Conservation (phyloP, 35 echinoderm and acorn worm genomes). For the Lytechinus variegatus region DNA sequence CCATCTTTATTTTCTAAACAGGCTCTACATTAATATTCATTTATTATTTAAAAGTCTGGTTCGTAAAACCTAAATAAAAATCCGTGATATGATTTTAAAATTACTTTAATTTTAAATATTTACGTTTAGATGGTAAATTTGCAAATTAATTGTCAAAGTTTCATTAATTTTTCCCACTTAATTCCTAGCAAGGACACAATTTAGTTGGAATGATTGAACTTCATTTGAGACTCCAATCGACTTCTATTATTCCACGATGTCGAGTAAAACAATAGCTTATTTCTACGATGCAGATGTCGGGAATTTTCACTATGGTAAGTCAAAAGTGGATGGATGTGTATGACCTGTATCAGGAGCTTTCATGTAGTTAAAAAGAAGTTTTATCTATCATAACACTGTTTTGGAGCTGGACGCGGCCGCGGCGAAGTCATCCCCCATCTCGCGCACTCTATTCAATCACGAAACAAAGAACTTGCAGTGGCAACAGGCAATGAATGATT, state of each 20-base stretch:
- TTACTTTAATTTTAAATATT: neutral
- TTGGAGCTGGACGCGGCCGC: neutral
- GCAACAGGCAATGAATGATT: no score
- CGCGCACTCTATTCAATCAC: neutral
- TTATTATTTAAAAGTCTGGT: neutral
- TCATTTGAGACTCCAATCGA: neutral
- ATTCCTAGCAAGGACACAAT: neutral
- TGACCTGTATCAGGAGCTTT: neutral
- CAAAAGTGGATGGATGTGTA: neutral
- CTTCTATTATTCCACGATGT: conserved; percentile 57
- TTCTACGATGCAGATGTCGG: conserved; percentile 99
- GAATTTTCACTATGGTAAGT: conserved; percentile 99
- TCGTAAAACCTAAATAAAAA: neutral
- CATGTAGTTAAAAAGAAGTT: neutral
- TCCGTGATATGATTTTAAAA: neutral
- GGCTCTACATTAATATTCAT: neutral
- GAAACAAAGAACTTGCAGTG: neutral
- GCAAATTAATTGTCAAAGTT: neutral
- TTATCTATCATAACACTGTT: neutral
- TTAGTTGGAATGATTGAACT: neutral
- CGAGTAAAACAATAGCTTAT: conserved; percentile 89
- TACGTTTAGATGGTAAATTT: neutral
- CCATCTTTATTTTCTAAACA: conserved; percentile 24
- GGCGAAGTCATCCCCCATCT: conserved; percentile 29
- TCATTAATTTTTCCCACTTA: neutral